A percentile compares a stretch with the other conserved stretches of the same genome.
Conservation (phyloP, 2,113 vertebrate species). For the Dicentrarchus labrax region DNA sequence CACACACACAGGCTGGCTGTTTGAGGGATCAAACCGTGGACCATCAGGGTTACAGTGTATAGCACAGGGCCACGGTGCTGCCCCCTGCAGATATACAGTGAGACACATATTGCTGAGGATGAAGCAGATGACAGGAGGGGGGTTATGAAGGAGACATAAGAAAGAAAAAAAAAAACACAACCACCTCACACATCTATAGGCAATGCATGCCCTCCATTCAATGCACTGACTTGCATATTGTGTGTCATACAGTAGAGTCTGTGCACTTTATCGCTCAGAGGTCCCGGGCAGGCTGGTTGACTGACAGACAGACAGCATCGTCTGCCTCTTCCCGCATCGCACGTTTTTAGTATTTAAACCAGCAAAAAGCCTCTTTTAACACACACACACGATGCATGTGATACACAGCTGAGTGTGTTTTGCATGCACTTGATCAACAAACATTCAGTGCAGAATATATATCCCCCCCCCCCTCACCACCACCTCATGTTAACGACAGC, state of each 20-base stretch:
- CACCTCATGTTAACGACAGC: conserved; percentile 50
- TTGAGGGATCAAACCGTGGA: conserved; percentile 37
- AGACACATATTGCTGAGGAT: conserved; percentile 40
- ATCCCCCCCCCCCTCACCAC: too few relatives aligned
- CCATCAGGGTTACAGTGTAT: conserved; percentile 36
- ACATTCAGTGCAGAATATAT: conserved; percentile 23
- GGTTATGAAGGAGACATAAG: conserved; percentile 17
- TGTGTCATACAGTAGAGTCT: conserved; percentile 14
- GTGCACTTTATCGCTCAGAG: conserved; percentile 41
- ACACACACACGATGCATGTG: background rate
- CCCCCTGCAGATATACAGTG: conserved; percentile 76
- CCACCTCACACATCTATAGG: conserved; percentile 5
- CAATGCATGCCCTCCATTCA: background rate
- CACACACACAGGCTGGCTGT: conserved; percentile 10
- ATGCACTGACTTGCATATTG: background rate
- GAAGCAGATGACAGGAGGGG: conserved; percentile 51
- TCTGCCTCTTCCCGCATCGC: conserved; percentile 23
- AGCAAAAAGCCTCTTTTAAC: too few relatives aligned
- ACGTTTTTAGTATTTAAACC: conserved; percentile 8
- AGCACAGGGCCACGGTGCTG: conserved; percentile 70
- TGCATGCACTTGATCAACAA: conserved; percentile 13
- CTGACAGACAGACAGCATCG: conserved; percentile 30
- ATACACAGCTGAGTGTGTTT: background rate
- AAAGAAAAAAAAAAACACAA: conserved; percentile 17
- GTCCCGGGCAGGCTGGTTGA: conserved; percentile 8